Base-by-base conservation (phyloP, 1,140 invertebrate species). In the Zaprionus africanus region DNA sequence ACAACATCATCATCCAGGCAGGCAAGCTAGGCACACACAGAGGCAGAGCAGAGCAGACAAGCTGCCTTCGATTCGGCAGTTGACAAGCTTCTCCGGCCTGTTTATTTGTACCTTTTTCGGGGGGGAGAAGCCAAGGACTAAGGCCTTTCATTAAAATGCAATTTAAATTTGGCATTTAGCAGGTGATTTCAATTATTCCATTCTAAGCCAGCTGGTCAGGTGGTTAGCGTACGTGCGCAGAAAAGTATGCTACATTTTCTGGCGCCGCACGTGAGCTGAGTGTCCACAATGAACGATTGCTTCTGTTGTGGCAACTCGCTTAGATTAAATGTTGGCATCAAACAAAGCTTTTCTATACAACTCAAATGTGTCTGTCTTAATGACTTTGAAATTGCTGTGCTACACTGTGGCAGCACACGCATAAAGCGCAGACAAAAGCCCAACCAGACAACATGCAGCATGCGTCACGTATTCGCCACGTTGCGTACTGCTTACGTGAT, bases 351-450 rank as follows among this genome's bases (percentile, higher is more conserved):
- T 67, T 65, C 51, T 17, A 56, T 66, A 84, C 46, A 19, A 66
- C 76, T 66, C 76, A 63, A 54, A 60, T 66, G 54, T 31, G 36
- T 62, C 31, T 71, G 60, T 72, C 84, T 83, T 86, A 88, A 86
- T 88, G 83, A 75, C 84, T 88, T 86, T 79, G 73, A 80, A 80
- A 87, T 80, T 80, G 77, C 76, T 68, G 63, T 54, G 13, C 22
- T 51, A 56, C 51, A 64, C n/a, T 34, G 31, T 54, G 7, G 13
- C 13, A n/a, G 41, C 36, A 34, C 53, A 64, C 24, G 34, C 31
- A 34, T 11, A 11, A 34, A 34, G 31, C 31, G 31, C 6, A 26
- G 51, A 51, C 78, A 59, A 22, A 56, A 26, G 5, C 26, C n/a
- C 12, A 58, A 43, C 41, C 36, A 51, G 43, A 6, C 9, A 57